Base-by-base conservation (phyloP, 2,888 invertebrate genomes). In the Hyposoter dolosus region DNA sequence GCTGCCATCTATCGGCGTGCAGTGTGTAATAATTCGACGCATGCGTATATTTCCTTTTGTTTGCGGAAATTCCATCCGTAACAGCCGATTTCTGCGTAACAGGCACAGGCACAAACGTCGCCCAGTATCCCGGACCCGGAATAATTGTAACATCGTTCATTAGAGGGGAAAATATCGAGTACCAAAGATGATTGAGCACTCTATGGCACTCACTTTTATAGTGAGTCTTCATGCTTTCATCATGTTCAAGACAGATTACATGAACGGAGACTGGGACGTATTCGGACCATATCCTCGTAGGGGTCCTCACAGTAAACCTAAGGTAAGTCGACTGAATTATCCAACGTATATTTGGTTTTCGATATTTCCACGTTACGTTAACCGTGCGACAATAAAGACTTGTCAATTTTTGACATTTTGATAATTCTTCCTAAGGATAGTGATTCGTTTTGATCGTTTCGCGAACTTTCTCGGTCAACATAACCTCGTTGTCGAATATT, bases 241-340 rank as follows among this genome's bases (percentile, higher is more conserved):
- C 35, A 15, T 88, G 69, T 0, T 10, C 0, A 78, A 83, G 12
- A 88, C 87, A 43, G 88, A 88, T 63, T 82, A 7, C 12, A 9
- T 35, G 12, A 35, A 71, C 28, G 88, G 88, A n/a, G n/a, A 19
- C 0, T 4, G 15, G 9, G 87, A 85, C 68, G 0, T 68, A 35
- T 12, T 69, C 0, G 87, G 85, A 7, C 84, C 83, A 6, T 10
- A 17, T 53, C 82, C 83, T 32, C 82, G 87, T 23, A 78, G 76
- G 76, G 88, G 88, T 17, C 88, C 88, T 28, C 84, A 83, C 53
- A 23, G 28, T 0, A 88, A 88, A 60, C 88, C 88, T 0, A 86
- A 72, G 85, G 88, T 88, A 28, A 50, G 74, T 63, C 76, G 15
- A 40, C 1, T 47, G 15, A 6, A 5, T 28, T 15, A 15, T 28